phyloP scores from a whole-genome alignment of 2,113 vertebrate species.

The Nycticryphes semicollaris region DNA sequence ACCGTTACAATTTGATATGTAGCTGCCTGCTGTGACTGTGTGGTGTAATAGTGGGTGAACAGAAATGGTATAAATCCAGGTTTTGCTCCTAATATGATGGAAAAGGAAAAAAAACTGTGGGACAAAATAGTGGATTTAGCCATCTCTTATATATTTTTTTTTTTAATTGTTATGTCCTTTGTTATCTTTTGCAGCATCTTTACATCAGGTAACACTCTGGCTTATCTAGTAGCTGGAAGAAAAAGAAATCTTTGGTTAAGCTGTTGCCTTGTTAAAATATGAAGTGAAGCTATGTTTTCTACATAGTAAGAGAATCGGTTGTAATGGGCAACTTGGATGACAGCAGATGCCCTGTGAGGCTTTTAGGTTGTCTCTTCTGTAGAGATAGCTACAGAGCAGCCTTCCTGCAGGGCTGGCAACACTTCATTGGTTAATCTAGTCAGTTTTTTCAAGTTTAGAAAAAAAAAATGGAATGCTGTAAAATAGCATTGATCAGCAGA shows the following conservation, averaged over 20 bases:
- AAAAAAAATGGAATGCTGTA: neutral
- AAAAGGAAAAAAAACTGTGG: neutral
- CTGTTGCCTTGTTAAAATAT: neutral
- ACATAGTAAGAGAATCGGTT: neutral
- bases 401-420: neutral
- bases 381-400: neutral
- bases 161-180: neutral
- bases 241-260: neutral
- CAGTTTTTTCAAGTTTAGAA: neutral
- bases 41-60: neutral
- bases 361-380: neutral
- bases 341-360: neutral
- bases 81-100: neutral
- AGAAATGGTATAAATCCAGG: neutral
- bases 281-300: neutral
- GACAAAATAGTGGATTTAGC: neutral
- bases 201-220: neutral
- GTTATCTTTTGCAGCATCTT: neutral
- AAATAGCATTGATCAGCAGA: neutral
- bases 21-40: neutral
- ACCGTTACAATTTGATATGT: neutral
- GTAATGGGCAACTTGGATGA: fast-evolving
- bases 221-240: neutral
- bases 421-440: neutral
- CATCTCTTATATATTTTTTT: neutral